Evolutionary conservation across 2,113 vertebrate genomes (phyloP), one percentile per base, ranked within the genome.

Genomic region (Montifringilla adamsi): DNA sequence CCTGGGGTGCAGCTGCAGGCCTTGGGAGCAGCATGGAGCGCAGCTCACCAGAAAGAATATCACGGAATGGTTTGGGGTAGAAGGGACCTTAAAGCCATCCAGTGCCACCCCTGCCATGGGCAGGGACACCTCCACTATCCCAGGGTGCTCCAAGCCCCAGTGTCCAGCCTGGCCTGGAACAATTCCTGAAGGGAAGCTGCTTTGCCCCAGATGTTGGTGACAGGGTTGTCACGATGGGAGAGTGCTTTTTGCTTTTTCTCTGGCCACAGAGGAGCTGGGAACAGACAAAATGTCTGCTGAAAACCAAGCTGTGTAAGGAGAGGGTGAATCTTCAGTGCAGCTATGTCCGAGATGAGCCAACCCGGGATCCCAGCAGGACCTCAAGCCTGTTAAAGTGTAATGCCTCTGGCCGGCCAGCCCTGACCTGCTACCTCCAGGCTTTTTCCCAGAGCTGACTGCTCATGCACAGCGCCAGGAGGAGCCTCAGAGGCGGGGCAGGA

Each of bases 261-360:
- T 22, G 41, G 18, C 17, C 56, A 9, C 14, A 18, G 39, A 31
- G 50, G 17, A 41, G 49, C 37, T 78, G 3, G 5, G 68, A 26
- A 2, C 43, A 46, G 28, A 31, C 8, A 5, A n/a, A 74, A 44
- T 1, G 3, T 6, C 39, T 37, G 44, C 33, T 78, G 52, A 15
- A 62, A 50, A 24, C 28, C 39, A 13, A 17, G 13, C 3, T 3
- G 9, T 2, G 21, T 4, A 2, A 6, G 15, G 31, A 16, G 56
- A 62, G 27, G 22, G 6, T 5, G 24, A 27, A 19, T 12, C 23
- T 17, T 11, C 64, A 41, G 64, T 4, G n/a, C 18, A 24, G 37
- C 73, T 67, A 5, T 4, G 10, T 15, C 30, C 0, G 0, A 63
- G 62, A 58, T 2, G 43, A 84, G 43, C 10, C 58, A 41, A 2